A percentile compares a stretch with the other conserved stretches of the same genome.
phyloP scores from a whole-genome alignment of 2,888 invertebrate genomes.

The Palloptera scutellata region DNA sequence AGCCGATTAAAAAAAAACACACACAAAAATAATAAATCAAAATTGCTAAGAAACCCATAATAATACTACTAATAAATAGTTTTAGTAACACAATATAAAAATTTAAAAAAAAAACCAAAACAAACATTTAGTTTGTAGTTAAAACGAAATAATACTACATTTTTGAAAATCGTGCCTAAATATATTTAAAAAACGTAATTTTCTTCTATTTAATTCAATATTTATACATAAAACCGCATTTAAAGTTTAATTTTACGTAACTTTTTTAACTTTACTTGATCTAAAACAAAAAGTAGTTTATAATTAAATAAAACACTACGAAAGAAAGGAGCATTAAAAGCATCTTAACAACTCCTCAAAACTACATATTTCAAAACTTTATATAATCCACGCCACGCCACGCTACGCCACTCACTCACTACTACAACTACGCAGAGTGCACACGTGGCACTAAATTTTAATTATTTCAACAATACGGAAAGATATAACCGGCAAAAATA shows the following conservation, averaged over 20 bases:
- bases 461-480: too few species aligned
- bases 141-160: slow-evolving; percentile 1
- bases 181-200: neutral
- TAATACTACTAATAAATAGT: slow-evolving; percentile 9
- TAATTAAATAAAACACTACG: neutral
- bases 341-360: neutral
- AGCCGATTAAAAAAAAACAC: neutral
- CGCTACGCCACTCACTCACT: neutral
- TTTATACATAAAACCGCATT: neutral
- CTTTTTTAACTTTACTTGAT: neutral
- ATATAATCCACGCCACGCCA: slow-evolving; percentile 1
- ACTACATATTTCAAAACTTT: neutral
- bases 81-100: slow-evolving; percentile 11
- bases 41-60: too few species aligned
- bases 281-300: neutral
- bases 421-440: neutral
- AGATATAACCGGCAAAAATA: too few species aligned
- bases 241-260: neutral
- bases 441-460: slow-evolving; percentile 14
- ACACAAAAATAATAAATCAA: too few species aligned
- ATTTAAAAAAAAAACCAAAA: slow-evolving; percentile 6
- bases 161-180: slow-evolving; percentile 5
- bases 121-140: neutral
- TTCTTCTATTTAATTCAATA: neutral
- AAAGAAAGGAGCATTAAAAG: too few species aligned